Conservation (phyloP, 1,140 invertebrate species). For the Drosophila tristis region DNA sequence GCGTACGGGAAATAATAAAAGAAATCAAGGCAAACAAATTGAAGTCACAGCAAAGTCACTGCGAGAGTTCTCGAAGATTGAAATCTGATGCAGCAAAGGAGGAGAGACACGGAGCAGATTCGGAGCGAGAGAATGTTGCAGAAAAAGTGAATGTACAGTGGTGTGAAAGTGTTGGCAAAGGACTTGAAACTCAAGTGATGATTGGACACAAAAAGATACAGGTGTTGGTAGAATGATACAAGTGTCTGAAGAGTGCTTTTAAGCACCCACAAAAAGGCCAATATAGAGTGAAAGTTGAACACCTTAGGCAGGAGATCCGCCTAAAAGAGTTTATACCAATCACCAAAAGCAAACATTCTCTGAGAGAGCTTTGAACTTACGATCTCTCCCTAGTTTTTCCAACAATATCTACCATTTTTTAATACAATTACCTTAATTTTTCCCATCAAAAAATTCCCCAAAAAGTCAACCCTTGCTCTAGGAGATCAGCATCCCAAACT, state of each 20-base stretch:
- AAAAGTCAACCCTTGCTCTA: no score
- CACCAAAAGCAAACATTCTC: no score
- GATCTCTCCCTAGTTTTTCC: no score
- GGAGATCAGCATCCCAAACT: no score
- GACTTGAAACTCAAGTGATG: constrained; percentile 18
- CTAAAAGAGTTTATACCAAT: no score
- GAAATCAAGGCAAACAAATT: constrained; percentile 48
- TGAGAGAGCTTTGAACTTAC: no score
- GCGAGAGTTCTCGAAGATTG: constrained; percentile 31
- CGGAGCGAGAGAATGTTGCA: constrained; percentile 25
- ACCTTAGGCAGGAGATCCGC: no score
- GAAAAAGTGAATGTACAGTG: constrained; percentile 44
- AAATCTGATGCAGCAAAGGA: constrained; percentile 27
- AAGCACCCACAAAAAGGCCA: no score
- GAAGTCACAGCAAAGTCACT: constrained; percentile 20
- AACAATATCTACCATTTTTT: no score
- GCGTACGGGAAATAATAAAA: constrained; percentile 45
- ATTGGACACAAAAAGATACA: constrained; percentile 15
- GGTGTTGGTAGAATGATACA: not conserved
- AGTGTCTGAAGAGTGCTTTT: not conserved
- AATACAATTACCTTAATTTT: no score
- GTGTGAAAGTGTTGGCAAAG: constrained; percentile 33
- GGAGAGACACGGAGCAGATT: not conserved
- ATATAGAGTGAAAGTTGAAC: no score
- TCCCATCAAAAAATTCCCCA: no score